phyloP scores from a whole-genome alignment of 1,140 invertebrate species.

The Nomia melanderi region DNA sequence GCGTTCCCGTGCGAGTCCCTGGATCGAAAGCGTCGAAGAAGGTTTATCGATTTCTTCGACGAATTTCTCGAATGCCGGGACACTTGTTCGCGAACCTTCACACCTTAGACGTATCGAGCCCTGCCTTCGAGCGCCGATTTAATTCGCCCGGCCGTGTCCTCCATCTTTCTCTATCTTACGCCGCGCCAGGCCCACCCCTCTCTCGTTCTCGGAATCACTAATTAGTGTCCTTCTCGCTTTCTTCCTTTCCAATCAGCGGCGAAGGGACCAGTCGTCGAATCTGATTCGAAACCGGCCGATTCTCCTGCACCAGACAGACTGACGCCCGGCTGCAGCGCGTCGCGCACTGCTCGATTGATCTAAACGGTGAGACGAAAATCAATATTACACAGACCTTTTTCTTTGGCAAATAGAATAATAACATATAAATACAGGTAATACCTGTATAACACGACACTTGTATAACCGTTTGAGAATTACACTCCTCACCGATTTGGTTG shows the following conservation, averaged over 20 bases:
- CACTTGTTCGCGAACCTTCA: slow-evolving; percentile 56
- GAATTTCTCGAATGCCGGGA: slow-evolving; percentile 61
- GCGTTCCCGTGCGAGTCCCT: slow-evolving; percentile 12
- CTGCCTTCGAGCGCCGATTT: slow-evolving; percentile 53
- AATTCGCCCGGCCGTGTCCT: slow-evolving; percentile 51
- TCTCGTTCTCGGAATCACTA: slow-evolving; percentile 62
- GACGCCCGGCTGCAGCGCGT: slow-evolving; percentile 28
- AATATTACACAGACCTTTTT: too few species aligned
- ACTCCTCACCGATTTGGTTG: too few species aligned
- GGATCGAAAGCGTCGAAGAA: slow-evolving; percentile 38
- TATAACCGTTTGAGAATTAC: too few species aligned
- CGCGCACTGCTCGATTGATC: too few species aligned
- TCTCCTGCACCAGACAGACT: slow-evolving; percentile 36
- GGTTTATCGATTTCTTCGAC: slow-evolving; percentile 63
- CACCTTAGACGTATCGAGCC: slow-evolving; percentile 53
- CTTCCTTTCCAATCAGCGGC: slow-evolving; percentile 59
- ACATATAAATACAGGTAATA: too few species aligned
- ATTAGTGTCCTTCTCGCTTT: slow-evolving; percentile 61
- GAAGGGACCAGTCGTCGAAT: slow-evolving; percentile 44
- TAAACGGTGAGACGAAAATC: too few species aligned
- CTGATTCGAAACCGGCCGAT: slow-evolving; percentile 38
- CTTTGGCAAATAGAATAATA: too few species aligned
- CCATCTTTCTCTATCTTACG: too few species aligned
- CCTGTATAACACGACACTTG: too few species aligned
- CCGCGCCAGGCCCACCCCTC: too few species aligned